Percentiles rank a stretch among this genome's conserved stretches.
Conservation (phyloP, 2,888 invertebrate species). For the Drosophila gaucha region DNA sequence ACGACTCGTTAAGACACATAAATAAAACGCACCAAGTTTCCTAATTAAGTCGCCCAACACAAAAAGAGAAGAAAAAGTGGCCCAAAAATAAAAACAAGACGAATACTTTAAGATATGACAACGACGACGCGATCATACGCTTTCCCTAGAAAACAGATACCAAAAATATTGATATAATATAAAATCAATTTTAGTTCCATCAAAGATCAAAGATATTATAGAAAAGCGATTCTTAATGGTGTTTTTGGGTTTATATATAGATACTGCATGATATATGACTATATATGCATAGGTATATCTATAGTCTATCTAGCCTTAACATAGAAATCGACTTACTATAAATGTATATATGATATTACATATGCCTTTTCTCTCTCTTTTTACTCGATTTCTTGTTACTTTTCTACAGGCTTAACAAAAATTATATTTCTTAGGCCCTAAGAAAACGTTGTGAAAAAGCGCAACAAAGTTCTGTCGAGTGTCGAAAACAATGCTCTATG, state of each 20-base stretch:
- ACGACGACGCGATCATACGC: constrained; percentile 22
- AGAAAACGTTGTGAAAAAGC: constrained; percentile 18
- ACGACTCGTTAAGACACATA: constrained; percentile 81
- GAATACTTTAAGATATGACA: background rate
- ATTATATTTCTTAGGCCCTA: constrained; percentile 22
- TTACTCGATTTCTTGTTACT: background rate
- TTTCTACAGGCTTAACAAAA: constrained; percentile 23
- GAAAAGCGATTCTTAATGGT: too few relatives aligned
- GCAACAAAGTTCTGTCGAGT: constrained; percentile 43
- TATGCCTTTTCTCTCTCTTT: too few relatives aligned
- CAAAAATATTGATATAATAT: too few relatives aligned
- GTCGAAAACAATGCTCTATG: constrained; percentile 26
- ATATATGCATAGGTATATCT: too few relatives aligned
- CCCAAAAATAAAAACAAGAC: constrained; percentile 39
- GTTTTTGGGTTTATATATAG: too few relatives aligned
- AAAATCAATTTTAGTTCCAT: too few relatives aligned
- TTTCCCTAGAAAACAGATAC: constrained; percentile 2
- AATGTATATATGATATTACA: too few relatives aligned
- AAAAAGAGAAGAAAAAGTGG: constrained; percentile 19
- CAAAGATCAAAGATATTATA: too few relatives aligned
- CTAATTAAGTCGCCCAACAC: constrained; percentile 76
- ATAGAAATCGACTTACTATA: too few relatives aligned
- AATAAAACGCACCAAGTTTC: constrained; percentile 74
- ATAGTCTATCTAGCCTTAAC: too few relatives aligned
- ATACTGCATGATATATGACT: too few relatives aligned